Conservation (phyloP, 1,140 invertebrate genomes). For the Zaprionus ghesquierei region DNA sequence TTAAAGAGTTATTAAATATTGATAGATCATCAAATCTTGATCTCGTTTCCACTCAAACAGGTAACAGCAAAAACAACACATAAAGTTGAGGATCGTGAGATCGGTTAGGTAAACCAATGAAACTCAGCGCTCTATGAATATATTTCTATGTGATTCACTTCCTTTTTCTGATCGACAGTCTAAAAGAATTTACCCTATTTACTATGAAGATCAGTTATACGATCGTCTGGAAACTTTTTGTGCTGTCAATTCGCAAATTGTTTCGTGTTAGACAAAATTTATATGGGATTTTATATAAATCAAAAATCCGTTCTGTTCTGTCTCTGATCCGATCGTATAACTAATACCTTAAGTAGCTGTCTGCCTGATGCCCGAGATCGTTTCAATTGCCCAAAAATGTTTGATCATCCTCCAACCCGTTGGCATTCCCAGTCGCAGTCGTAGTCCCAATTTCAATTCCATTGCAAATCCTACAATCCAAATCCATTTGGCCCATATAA, state of each 20-base stretch:
- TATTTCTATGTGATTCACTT: background rate
- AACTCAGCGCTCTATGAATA: background rate
- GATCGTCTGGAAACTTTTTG: background rate
- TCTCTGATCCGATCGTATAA: background rate
- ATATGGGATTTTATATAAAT: background rate
- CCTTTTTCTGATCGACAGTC: no score
- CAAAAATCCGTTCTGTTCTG: background rate
- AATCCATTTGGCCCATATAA: constrained; percentile 8
- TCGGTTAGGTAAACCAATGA: background rate
- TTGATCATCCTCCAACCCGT: background rate
- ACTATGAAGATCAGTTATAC: background rate
- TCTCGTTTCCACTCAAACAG: background rate
- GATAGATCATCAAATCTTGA: background rate
- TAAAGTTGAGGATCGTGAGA: background rate
- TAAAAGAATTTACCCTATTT: no score
- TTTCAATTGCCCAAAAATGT: background rate
- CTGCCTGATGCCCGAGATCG: background rate
- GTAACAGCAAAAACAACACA: no score
- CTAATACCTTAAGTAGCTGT: background rate
- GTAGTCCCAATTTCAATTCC: background rate
- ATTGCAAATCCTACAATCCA: constrained; percentile 3
- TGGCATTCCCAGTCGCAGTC: background rate
- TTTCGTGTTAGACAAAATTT: background rate
- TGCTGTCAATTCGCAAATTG: background rate
- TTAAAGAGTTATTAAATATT: background rate